Base-by-base conservation (phyloP, 2,113 vertebrate species). In the Chitala chitala region DNA sequence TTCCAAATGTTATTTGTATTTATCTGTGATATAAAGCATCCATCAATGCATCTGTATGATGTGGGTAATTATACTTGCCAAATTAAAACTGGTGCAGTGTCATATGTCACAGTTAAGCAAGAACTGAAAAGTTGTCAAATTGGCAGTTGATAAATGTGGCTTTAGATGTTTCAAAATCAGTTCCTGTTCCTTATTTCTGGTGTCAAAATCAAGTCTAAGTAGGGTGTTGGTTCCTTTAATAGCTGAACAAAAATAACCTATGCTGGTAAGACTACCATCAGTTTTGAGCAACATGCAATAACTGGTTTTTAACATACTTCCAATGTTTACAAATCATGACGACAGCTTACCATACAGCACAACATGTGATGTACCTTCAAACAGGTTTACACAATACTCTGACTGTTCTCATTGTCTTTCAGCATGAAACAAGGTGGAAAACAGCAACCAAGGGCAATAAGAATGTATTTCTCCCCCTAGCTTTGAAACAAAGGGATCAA, bases 231-330 rank as follows among this genome's bases (percentile, higher is more conserved):
- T 55, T 20, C 59, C 71, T 53, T 70, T 68, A 58, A 44, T 71
- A 79, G 72, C 78, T 77, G 73, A 69, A 42, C 36, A 75, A 79
- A 77, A 48, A 78, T 36, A 20, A 44, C 46, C 10, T 24, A 7
- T 44, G 33, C 20, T 13, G 26, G 5, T 66, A 40, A 53, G 46
- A 24, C 36, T 3, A 4, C n/a, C 48, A 65, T 56, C 13, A 22
- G 1, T 29, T 36, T 65, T 20, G 48, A 51, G 22, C 13, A 6
- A 48, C 48, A 24, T 40, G 15, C 54, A 36, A 24, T 24, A 78
- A 51, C 3, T 38, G 20, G 50, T 56, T 75, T 9, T 71, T 72
- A 56, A 72, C 59, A 8, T 29, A 12, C 1, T 31, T 68, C 53
- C 42, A 74, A 40, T 12, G 9, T 75, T 36, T 12, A 68, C 33